A percentile compares a stretch with the other conserved stretches of the same genome.
Evolutionary conservation across 2,113 vertebrate genomes (phyloP).

Genomic region (Leptobrachium leishanense): DNA sequence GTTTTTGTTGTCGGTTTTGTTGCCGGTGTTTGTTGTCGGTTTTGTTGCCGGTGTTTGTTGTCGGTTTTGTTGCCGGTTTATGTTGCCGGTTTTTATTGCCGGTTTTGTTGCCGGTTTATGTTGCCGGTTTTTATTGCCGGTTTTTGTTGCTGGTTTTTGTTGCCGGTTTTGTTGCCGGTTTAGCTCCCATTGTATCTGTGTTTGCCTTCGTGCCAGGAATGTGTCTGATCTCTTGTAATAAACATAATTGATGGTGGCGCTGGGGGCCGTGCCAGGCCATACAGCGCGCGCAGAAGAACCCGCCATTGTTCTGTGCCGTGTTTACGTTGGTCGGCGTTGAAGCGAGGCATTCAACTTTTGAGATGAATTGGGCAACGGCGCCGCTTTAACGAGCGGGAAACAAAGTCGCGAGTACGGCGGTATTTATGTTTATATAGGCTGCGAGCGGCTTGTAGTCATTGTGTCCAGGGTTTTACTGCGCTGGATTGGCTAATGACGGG

Average conservation of each 20-base stretch:
- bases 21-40: no score
- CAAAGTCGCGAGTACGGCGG: not conserved
- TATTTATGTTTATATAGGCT: conserved; percentile 11
- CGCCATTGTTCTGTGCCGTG: not conserved
- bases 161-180: no score
- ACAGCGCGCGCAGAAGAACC: not conserved
- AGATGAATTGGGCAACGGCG: not conserved
- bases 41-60: no score
- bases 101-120: no score
- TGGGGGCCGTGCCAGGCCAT: not conserved
- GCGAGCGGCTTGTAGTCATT: not conserved
- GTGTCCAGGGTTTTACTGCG: not conserved
- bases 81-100: no score
- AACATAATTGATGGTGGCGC: not conserved
- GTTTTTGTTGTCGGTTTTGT: no score
- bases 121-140: no score
- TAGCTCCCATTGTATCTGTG: no score
- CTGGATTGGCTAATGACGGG: not conserved
- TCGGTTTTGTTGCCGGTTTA: no score
- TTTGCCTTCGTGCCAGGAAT: no score
- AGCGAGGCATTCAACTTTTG: not conserved
- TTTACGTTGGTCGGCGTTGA: not conserved
- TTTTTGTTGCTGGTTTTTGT: no score
- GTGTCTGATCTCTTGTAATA: not conserved
- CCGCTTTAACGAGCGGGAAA: not conserved